These are phyloP conservation scores for Eupithecia vulgata DNA, from an alignment of 2,888 invertebrate genomes.

Conservation along the genomic window DNA sequence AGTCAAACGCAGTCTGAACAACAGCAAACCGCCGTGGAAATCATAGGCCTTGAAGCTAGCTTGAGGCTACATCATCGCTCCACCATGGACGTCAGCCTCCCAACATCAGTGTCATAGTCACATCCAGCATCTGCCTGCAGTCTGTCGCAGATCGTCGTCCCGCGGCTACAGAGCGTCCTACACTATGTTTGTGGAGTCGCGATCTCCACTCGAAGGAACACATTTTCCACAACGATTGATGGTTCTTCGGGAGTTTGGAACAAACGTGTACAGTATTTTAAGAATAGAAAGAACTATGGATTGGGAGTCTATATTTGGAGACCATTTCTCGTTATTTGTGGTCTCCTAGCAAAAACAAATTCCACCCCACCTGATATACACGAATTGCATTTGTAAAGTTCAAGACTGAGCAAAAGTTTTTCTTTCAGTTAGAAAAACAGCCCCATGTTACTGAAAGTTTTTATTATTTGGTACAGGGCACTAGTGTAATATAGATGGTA, in stretches of 20 bases:
- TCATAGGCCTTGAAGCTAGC: slow-evolving; percentile 47
- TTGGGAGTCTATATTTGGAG: background rate
- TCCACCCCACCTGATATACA: slow-evolving; percentile 23
- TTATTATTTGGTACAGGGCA: background rate
- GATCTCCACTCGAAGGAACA: background rate
- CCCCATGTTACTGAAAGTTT: background rate
- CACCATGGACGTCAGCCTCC: background rate
- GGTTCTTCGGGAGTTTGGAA: background rate
- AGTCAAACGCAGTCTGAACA: slow-evolving; percentile 48
- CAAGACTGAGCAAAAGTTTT: slow-evolving; percentile 21
- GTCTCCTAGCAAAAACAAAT: background rate
- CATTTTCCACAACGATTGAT: background rate
- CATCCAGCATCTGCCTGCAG: background rate
- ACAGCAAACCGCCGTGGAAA: slow-evolving; percentile 75
- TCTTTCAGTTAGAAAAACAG: background rate
- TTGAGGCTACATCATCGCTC: no score
- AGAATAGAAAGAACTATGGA: background rate
- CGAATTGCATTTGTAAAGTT: slow-evolving; percentile 16
- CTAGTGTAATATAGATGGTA: background rate
- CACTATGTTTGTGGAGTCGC: background rate
- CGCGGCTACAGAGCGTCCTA: background rate
- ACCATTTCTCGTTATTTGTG: background rate
- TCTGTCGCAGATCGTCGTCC: background rate
- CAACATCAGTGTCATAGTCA: background rate
- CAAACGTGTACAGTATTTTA: background rate